phyloP scores from a whole-genome alignment of 2,888 invertebrate species.

The Drosophila kokeensis region DNA sequence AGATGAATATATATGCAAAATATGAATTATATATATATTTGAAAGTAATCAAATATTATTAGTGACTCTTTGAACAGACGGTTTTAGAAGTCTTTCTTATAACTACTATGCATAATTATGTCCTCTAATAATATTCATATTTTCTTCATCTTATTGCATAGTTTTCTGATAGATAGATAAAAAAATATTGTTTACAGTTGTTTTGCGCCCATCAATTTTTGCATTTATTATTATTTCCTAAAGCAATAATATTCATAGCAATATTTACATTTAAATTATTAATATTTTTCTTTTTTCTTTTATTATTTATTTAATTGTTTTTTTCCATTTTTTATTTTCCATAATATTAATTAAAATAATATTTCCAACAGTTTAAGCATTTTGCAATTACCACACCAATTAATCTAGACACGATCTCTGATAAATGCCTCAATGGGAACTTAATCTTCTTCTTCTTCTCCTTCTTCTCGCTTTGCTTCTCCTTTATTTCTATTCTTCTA shows the following conservation, averaged over 20 bases:
- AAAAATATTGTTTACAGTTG: background rate
- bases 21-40: no score
- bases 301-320: background rate
- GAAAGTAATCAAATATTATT: background rate
- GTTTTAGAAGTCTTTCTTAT: background rate
- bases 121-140: background rate
- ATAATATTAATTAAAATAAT: constrained; percentile 7
- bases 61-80: background rate
- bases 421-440: background rate
- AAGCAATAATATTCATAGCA: background rate
- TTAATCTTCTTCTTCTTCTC: background rate
- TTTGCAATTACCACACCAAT: constrained; percentile 22
- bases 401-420: constrained; percentile 25
- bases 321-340: background rate
- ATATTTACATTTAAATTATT: background rate
- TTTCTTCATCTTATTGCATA: background rate
- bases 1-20: background rate
- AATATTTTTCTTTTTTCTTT: background rate
- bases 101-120: background rate
- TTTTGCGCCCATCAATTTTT: background rate
- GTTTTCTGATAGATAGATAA: background rate
- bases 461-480: background rate
- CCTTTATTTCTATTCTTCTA: background rate
- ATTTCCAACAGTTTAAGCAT: constrained; percentile 21
- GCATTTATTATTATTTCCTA: background rate